Evolutionary conservation across 1,140 invertebrate genomes (phyloP).

Genomic region (Ips nitidus): DNA sequence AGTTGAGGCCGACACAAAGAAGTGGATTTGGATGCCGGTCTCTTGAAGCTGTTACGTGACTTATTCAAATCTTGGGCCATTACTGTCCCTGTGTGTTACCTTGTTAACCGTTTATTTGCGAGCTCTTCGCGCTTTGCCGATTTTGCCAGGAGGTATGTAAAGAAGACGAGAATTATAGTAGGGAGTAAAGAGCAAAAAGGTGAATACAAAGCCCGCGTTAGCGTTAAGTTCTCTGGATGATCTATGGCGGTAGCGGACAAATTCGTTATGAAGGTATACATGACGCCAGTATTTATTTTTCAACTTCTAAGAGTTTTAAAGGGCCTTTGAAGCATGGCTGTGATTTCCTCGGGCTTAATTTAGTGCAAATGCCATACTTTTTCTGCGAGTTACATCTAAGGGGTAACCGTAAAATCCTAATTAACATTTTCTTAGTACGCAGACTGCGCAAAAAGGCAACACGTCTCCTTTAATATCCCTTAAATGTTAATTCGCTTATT

Average conservation of each 20-base stretch:
- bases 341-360: background rate
- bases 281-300: no score
- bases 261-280: no score
- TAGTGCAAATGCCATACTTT: background rate
- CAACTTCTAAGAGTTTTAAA: background rate
- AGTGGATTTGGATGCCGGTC: slow-evolving; percentile 6
- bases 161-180: no score
- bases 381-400: slow-evolving; percentile 6
- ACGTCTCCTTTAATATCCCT: slow-evolving; percentile 8
- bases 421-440: slow-evolving; percentile 14
- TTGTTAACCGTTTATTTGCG: no score
- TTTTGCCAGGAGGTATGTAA: no score
- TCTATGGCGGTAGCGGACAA: no score
- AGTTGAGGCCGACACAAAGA: slow-evolving; percentile 15
- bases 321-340: background rate
- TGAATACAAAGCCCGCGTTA: no score
- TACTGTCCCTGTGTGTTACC: background rate
- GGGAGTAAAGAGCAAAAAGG: no score
- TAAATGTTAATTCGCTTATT: slow-evolving; percentile 16
- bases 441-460: slow-evolving; percentile 13
- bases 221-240: no score
- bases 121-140: no score
- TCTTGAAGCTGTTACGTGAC: slow-evolving; percentile 7
- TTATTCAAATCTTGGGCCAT: slow-evolving; percentile 11
- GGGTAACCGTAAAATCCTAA: background rate